Percentiles rank a stretch among this genome's conserved stretches.
These are phyloP conservation scores for Rhinoraja longicauda DNA, from an alignment of 2,797 vertebrate species.

Conservation along the genomic window DNA sequence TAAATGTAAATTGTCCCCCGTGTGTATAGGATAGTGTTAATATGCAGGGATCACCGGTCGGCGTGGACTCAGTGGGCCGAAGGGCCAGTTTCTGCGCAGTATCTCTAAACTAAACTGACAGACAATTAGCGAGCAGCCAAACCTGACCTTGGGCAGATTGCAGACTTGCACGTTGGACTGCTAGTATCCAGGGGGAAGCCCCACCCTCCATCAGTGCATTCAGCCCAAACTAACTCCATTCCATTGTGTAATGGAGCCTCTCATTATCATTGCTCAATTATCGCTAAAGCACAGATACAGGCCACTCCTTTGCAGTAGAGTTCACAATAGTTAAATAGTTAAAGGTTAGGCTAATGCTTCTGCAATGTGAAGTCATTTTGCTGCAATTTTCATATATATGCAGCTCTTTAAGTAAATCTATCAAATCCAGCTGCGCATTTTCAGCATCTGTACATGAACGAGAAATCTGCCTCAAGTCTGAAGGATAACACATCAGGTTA, in stretches of 20 bases:
- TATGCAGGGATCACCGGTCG: too few species aligned
- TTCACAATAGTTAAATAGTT: slow-evolving; percentile 3
- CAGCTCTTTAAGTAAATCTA: neutral
- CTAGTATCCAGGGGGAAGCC: too few species aligned
- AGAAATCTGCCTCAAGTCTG: neutral
- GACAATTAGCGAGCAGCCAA: too few species aligned
- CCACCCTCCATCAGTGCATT: too few species aligned
- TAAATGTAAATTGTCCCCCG: too few species aligned
- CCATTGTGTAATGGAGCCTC: neutral
- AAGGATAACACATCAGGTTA: neutral
- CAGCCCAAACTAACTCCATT: neutral
- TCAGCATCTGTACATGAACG: neutral
- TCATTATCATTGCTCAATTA: neutral
- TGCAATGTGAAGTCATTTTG: neutral
- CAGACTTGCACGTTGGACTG: too few species aligned
- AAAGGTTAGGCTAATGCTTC: neutral
- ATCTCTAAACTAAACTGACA: too few species aligned
- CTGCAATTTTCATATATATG: neutral
- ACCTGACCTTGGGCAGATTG: too few species aligned
- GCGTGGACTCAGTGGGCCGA: too few species aligned
- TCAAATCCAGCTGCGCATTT: neutral
- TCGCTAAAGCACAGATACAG: neutral
- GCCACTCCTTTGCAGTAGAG: neutral
- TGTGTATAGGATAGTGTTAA: too few species aligned
- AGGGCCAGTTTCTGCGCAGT: too few species aligned